Percentiles rank a stretch among this genome's conserved stretches.
phyloP scores from a whole-genome alignment of 2,797 vertebrate species.

The Xenopus petersii region DNA sequence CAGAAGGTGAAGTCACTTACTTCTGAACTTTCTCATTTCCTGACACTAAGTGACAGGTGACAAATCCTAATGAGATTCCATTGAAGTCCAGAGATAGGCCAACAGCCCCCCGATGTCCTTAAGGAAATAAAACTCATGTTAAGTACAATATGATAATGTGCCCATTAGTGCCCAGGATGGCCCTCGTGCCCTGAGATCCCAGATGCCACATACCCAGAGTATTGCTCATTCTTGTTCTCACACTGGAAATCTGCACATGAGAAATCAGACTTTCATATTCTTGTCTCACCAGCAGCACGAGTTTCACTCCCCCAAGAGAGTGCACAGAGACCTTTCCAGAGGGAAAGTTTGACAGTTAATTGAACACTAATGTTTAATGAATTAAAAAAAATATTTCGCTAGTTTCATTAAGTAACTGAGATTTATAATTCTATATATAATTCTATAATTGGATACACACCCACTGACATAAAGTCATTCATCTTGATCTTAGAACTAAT shows the following conservation, averaged over 20 bases:
- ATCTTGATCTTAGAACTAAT: no score
- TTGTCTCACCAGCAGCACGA: conserved; percentile 74
- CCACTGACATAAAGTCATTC: no score
- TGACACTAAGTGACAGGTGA: conserved; percentile 80
- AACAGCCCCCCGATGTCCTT: conserved; percentile 80
- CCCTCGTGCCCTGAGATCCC: no score
- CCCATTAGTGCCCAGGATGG: no score
- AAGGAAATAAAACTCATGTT: conserved; percentile 1
- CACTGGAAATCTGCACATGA: conserved; percentile 72
- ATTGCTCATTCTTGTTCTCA: conserved; percentile 78
- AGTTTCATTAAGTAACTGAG: no score
- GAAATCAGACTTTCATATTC: conserved; percentile 70
- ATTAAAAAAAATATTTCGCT: no score
- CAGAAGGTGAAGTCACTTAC: conserved; percentile 47
- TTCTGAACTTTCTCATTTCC: conserved; percentile 71
- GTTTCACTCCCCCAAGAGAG: conserved; percentile 77
- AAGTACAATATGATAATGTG: no score
- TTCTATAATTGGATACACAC: no score
- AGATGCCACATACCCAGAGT: conserved; percentile 66
- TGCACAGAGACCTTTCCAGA: conserved; percentile 50
- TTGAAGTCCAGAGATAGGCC: conserved; percentile 74
- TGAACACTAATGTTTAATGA: no score
- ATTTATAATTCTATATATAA: no score
- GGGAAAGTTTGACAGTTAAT: no score
- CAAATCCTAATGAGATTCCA: conserved; percentile 76